phyloP scores from a whole-genome alignment of 2,113 vertebrate genomes.

The Apteryx mantelli region DNA sequence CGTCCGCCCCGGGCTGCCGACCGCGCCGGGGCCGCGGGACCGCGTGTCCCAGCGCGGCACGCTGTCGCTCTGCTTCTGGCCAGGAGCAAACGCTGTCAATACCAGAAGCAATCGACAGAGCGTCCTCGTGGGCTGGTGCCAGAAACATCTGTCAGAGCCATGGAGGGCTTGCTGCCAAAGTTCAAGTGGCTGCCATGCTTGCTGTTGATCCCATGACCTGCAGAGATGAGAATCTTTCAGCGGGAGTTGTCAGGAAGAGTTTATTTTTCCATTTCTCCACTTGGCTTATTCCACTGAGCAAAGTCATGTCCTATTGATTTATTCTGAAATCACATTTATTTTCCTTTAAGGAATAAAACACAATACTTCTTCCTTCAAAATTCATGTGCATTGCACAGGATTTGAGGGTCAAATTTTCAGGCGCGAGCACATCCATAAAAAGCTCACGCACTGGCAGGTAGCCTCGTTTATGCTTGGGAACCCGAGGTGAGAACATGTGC shows the following conservation, averaged over 20 bases:
- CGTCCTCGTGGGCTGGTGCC: neutral
- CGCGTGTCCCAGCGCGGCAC: too few relatives aligned
- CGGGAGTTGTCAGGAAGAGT: conserved; percentile 32
- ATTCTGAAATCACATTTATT: conserved; percentile 35
- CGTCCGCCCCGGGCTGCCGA: too few relatives aligned
- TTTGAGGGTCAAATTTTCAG: neutral
- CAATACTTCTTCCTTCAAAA: neutral
- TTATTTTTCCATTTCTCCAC: conserved; percentile 42
- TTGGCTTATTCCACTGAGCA: conserved; percentile 6
- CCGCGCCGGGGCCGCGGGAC: too few relatives aligned
- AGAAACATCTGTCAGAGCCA: conserved; percentile 41
- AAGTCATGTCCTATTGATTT: conserved; percentile 40
- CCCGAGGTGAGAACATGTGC: fast-evolving
- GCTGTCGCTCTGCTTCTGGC: fast-evolving
- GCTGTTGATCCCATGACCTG: conserved; percentile 26
- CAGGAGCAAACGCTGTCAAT: neutral
- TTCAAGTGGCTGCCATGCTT: conserved; percentile 51
- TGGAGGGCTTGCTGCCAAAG: neutral
- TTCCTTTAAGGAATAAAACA: neutral
- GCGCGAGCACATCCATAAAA: neutral
- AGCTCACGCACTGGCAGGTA: neutral
- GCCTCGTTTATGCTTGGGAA: neutral
- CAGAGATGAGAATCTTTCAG: conserved; percentile 53
- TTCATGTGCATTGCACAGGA: neutral
- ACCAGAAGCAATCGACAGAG: conserved; percentile 16